Conservation (phyloP, 2,797 vertebrate species). For the Myoxocephalus aenaeus region DNA sequence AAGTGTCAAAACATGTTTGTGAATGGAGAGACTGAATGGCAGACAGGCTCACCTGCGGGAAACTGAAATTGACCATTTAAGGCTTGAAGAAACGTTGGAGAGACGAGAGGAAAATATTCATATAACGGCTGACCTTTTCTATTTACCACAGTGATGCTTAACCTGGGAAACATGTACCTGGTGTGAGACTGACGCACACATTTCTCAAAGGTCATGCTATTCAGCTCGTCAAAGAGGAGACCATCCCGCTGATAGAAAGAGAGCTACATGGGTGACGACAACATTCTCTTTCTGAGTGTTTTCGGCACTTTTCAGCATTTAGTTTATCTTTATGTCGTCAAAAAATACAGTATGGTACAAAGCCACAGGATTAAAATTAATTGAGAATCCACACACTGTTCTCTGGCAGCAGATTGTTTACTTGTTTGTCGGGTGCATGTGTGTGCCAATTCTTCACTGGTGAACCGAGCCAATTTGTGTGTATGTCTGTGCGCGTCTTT, state of each 20-base stretch:
- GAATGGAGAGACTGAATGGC: conserved; percentile 41
- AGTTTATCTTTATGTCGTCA: conserved; percentile 54
- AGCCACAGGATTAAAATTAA: conserved; percentile 76
- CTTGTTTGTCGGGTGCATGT: conserved; percentile 70
- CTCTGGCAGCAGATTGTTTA: conserved; percentile 79
- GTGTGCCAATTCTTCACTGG: conserved; percentile 62
- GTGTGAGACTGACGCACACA: conserved; percentile 64
- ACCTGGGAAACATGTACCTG: conserved; percentile 62
- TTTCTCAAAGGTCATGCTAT: conserved; percentile 76
- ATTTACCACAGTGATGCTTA: conserved; percentile 60
- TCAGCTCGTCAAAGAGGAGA: conserved; percentile 60
- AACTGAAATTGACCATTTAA: conserved; percentile 51
- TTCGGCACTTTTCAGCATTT: conserved; percentile 43
- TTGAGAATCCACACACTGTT: conserved; percentile 75
- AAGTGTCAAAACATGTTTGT: conserved; percentile 65
- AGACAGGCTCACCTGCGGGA: conserved; percentile 35
- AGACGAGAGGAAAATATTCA: conserved; percentile 50
- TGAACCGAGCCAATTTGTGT: conserved; percentile 57
- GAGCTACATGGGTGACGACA: conserved; percentile 34
- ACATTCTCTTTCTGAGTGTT: conserved; percentile 34
- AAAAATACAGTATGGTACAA: conserved; percentile 61
- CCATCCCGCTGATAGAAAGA: conserved; percentile 51
- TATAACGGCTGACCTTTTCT: conserved; percentile 73
- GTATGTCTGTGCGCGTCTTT: conserved; percentile 31
- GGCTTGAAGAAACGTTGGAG: conserved; percentile 37